Evolutionary conservation across 2,888 invertebrate genomes (phyloP), one percentile per base, ranked within the genome.

Genomic region (Epinotia bilunana): DNA sequence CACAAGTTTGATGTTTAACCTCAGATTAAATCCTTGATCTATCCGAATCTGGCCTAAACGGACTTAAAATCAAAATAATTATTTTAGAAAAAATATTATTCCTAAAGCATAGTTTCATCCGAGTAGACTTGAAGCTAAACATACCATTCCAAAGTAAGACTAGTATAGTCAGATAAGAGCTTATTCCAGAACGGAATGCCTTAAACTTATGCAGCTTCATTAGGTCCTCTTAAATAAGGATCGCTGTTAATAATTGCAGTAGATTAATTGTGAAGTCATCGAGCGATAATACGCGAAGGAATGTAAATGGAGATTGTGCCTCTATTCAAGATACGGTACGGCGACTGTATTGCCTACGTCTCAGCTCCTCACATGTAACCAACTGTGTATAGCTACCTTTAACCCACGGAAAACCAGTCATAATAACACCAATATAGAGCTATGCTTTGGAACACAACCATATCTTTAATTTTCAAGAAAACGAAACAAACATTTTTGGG

Each of bases 201-300:
- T 69, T 46, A 46, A 69, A 69, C 46, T 46, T 46, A 58, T 13
- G 69, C 23, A 28, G 60, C 69, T 60, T 46, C 60, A 69, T 69
- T 69, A 46, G 28, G 69, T n/a, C 20, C n/a, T 12, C 23, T 69
- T 69, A n/a, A 60, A 69, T 69, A 58, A 69, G 69, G 58, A 23
- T 43, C 16, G 57, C 18, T 57, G 60, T 60, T 60, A 60, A 46
- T 58, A 58, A 69, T 33, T 33, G 46, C 43, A 23, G 46, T n/a
- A 28, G 46, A 60, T 69, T 58, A 60, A 69, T 69, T 69, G 58
- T 23, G 57, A 58, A 68, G 69, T 60, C 43, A 0, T 46, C 23
- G 23, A 60, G 23, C 43, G 68, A 68, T 68, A 68, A 43, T 57
- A 68, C 60, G 23, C 46, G 20, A 57, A 58, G 58, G 46, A 46